Percentiles rank a stretch among this genome's conserved stretches.
phyloP scores from a whole-genome alignment of 2,797 vertebrate species.

The Geotrypetes seraphini region DNA sequence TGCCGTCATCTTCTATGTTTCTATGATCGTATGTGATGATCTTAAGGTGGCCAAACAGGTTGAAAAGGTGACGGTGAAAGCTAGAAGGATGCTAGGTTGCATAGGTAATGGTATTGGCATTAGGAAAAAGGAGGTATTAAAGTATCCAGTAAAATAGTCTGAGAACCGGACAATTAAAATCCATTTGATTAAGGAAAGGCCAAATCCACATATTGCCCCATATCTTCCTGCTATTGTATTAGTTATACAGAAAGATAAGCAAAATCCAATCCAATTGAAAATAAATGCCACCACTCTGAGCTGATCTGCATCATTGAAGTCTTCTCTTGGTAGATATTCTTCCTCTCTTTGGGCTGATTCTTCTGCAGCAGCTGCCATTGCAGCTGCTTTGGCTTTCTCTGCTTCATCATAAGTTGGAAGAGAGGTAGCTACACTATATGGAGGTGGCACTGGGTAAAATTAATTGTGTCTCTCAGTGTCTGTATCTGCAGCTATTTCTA shows the following conservation, averaged over 20 bases:
- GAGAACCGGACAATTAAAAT: conserved; percentile 94
- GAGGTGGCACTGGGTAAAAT: conserved; percentile 88
- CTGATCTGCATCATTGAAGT: too few species aligned
- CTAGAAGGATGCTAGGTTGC: too few species aligned
- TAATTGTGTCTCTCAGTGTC: conserved; percentile 69
- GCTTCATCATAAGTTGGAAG: conserved; percentile 94
- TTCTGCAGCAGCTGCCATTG: conserved; percentile 74
- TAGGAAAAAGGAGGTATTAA: too few species aligned
- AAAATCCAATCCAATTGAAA: conserved; percentile 99
- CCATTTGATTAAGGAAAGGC: conserved; percentile 96
- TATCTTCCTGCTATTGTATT: conserved; percentile 97
- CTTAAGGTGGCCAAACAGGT: too few species aligned
- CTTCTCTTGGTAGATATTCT: too few species aligned
- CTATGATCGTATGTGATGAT: too few species aligned
- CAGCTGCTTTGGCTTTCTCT: conserved; percentile 92
- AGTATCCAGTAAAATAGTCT: too few species aligned
- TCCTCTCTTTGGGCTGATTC: conserved; percentile 75
- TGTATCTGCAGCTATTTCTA: conserved; percentile 74
- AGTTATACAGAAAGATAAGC: conserved; percentile 95
- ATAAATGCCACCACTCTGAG: conserved; percentile 98
- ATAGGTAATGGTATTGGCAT: too few species aligned
- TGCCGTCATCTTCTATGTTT: too few species aligned
- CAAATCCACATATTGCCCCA: conserved; percentile 95
- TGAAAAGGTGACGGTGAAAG: too few species aligned
- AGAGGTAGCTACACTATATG: conserved; percentile 94